phyloP scores from a whole-genome alignment of 2,888 invertebrate species.

The Rotaria macrura region DNA sequence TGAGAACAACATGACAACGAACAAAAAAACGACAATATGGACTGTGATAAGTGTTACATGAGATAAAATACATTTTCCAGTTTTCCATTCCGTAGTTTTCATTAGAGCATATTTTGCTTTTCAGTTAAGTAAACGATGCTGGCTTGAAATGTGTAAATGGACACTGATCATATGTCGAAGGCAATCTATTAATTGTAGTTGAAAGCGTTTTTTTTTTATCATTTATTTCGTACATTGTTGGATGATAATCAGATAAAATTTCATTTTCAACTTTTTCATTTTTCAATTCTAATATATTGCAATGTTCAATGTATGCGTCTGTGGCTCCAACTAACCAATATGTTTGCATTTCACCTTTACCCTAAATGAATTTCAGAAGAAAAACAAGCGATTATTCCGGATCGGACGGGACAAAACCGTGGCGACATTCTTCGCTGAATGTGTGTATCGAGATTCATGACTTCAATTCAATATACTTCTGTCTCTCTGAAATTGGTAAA shows the following conservation, averaged over 20 bases:
- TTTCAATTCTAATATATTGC: neutral
- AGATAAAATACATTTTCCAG: no score
- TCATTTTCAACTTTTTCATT: neutral
- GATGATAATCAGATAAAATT: neutral
- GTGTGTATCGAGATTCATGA: no score
- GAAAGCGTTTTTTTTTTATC: neutral
- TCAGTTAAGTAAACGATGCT: neutral
- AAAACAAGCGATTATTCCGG: no score
- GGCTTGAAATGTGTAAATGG: neutral
- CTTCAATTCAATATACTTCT: no score
- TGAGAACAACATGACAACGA: no score
- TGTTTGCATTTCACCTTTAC: slow-evolving; percentile 9
- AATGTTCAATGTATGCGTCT: neutral
- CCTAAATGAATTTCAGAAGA: neutral
- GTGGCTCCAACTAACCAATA: neutral
- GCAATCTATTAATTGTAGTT: neutral
- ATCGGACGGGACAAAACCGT: no score
- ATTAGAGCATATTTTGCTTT: no score
- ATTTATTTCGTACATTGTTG: neutral
- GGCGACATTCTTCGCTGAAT: no score
- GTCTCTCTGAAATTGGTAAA: no score
- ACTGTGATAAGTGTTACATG: no score
- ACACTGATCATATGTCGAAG: neutral
- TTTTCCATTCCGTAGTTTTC: no score
- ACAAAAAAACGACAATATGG: no score